phyloP scores from a whole-genome alignment of 2,888 invertebrate genomes.

The Heteromurus nitidus region DNA sequence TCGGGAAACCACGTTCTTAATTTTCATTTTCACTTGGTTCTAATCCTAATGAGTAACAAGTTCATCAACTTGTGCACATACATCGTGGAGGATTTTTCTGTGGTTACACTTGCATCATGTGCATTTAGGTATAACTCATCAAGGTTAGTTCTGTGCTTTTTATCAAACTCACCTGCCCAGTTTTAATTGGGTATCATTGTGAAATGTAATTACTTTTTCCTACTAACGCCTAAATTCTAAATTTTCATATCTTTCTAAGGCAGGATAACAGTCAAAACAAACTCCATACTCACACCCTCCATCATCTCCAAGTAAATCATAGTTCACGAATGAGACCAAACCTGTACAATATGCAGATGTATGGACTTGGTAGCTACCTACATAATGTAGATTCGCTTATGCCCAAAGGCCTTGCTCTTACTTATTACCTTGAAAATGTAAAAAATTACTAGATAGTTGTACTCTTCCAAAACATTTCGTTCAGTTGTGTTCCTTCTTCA shows the following conservation, averaged over 20 bases:
- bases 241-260: conserved; percentile 5
- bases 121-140: background rate
- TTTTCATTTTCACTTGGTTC: too few relatives aligned
- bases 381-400: conserved; percentile 8
- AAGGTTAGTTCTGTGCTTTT: too few relatives aligned
- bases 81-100: too few relatives aligned
- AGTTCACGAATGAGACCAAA: background rate
- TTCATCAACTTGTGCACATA: too few relatives aligned
- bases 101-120: too few relatives aligned
- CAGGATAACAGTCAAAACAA: conserved; percentile 15
- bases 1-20: too few relatives aligned
- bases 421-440: conserved; percentile 55
- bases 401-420: conserved; percentile 49
- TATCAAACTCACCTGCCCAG: conserved; percentile 36
- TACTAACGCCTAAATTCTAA: conserved; percentile 22
- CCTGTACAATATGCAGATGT: background rate
- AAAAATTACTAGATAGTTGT: conserved; percentile 40
- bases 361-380: conserved; percentile 13
- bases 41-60: too few relatives aligned
- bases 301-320: background rate
- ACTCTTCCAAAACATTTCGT: conserved; percentile 52
- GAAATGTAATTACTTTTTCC: background rate
- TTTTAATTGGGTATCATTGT: conserved; percentile 42
- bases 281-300: background rate
- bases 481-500: conserved; percentile 43